Conservation (phyloP, 1,140 invertebrate genomes). For the Theocolax elegans region DNA sequence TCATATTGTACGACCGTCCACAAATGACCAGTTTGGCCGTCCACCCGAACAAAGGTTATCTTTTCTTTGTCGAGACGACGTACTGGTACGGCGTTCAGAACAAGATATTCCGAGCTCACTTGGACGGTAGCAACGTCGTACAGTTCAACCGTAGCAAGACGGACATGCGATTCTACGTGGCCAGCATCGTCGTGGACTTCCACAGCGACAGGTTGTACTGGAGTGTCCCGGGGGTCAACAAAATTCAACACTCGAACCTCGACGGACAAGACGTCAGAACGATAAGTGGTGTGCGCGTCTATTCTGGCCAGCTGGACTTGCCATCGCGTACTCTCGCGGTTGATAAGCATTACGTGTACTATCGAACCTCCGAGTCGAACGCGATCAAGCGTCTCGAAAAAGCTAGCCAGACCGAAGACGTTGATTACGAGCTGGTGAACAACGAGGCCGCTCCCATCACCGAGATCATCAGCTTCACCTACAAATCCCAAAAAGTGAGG, state of each 20-base stretch:
- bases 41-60: constrained; percentile 32
- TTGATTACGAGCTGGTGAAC: constrained; percentile 25
- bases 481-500: constrained; percentile 31
- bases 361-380: constrained; percentile 3
- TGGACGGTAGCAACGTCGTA: constrained; percentile 17
- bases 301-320: constrained; percentile 33
- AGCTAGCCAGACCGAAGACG: constrained; percentile 5
- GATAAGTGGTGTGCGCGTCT: constrained; percentile 9
- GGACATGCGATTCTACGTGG: constrained; percentile 23
- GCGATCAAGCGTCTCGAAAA: constrained; percentile 21
- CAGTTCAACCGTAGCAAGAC: constrained; percentile 6
- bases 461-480: constrained; percentile 20
- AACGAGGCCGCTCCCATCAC: constrained; percentile 21
- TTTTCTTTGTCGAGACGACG: constrained; percentile 35
- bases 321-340: constrained; percentile 11
- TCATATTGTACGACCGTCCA: constrained; percentile 20
- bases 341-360: constrained; percentile 33
- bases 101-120: constrained; percentile 22
- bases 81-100: constrained; percentile 32
- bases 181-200: constrained; percentile 22
- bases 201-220: constrained; percentile 30
- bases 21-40: constrained; percentile 29
- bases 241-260: constrained; percentile 28
- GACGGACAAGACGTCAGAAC: constrained; percentile 21
- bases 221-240: constrained; percentile 24